Evolutionary conservation across 2,113 vertebrate genomes (phyloP), one percentile per base, ranked within the genome.

Genomic region (Lasiurus borealis): DNA sequence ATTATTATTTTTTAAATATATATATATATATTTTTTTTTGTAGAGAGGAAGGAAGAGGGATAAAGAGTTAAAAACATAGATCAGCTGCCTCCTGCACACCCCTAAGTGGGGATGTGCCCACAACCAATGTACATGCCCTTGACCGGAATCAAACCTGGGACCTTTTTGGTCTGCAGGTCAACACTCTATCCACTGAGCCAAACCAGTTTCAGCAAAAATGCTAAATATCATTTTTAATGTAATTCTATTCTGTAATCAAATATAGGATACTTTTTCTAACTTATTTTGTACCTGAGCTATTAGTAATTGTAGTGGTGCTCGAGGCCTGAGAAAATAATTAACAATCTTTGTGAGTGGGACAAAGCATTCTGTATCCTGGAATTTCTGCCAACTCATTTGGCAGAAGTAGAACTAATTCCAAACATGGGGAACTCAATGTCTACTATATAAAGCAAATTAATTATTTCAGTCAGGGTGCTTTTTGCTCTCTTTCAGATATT

Each of bases 331-430:
- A 66, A 97, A 95, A 97, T 95, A 95, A 97, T 94, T 96, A 93
- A 80, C 93, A 85, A 89, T 86, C 75, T 86, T 91, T 50, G 14
- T 89, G 94, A 96, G 86, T 97, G 76, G 69, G 27, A 89, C 96
- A 96, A 95, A n/a, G 82, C 66, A 86, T 95, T 94, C 85, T 94
- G 86, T 85, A 80, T 86, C 62, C 69, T 89, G 44, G 87, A 97
- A 93, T 86, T 91, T 93, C 91, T 94, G 89, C 93, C 95, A 97
- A 88, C 86, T 95, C 93, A 80, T 94, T 96, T 95, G 86, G 86
- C 89, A 94, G 50, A 86, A 95, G 29, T 93, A 19, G 73, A 88
- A 84, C n/a, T 89, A 92, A 83, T 94, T 95, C 91, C 59, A 93
- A 93, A 89, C 27, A 72, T 34, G 54, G 44, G 19, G 9, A 91